Base-by-base conservation (phyloP, 1,140 invertebrate species). In the Pantala flavescens region DNA sequence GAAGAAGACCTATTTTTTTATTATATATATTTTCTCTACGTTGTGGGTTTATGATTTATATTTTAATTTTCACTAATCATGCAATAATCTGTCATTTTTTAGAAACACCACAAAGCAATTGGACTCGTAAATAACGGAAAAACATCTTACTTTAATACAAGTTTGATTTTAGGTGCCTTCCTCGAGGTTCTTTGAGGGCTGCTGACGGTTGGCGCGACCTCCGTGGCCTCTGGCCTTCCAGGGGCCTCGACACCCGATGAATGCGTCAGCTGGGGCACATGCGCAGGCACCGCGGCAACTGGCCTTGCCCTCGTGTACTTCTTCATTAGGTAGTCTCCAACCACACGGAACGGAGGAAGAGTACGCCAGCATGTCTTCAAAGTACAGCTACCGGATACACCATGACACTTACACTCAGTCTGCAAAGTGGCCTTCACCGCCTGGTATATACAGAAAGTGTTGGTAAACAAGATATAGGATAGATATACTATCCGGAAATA, bases 291-390 rank as follows among this genome's bases (percentile, higher is more conserved):
- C 75, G 85, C 82, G 23, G 88, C 85, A 77, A 95, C 92, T 73
- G 89, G 87, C 79, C 89, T 89, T 70, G 94, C 94, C 77, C 89
- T 87, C 79, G 91, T 88, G 84, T 96, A 96, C 80, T 92, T 92
- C 75, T 88, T 88, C 86, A 93, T 90, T 28, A 98, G 85, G 74
- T 88, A 89, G 77, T 93, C 90, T 24, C 94, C 95, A 70, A 97
- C 90, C 78, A 89, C 85, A 73, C 90, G 86, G 85, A 98, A 97
- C 24, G 90, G 89, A 23, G 93, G 92, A 81, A 97, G 84, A 23
- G 92, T 93, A 80, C 90, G 88, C 96, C 96, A 98, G 82, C 97
- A 98, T 5, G 96, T 98, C 80, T 93, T 91, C 83, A 98, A 88
- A 0, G 94, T 94, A 81, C 96, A 98, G 73, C 94, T 95, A 0